Base-by-base conservation (phyloP, 2,888 invertebrate species). In the Stenodera caucasica region DNA sequence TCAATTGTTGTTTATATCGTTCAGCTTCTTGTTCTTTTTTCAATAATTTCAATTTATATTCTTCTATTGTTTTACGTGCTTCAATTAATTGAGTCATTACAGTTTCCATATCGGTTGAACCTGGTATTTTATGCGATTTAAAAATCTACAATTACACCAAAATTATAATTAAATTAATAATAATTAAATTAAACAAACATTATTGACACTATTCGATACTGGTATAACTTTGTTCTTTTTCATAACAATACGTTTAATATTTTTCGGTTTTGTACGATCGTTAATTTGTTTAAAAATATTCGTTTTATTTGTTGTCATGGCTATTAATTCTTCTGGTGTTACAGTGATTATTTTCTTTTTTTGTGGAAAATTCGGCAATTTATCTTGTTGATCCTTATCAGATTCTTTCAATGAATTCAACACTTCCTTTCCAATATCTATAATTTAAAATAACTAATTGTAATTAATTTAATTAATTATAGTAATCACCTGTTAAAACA, bases 371-470 rank as follows among this genome's bases (percentile, higher is more conserved):
- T 67, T 62, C 30, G 51, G 21, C 21, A 49, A 21, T 61, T 53
- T 49, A 57, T 77, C 71, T 51, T 77, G 64, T 45, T 15, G 15
- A 15, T 37, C 52, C 14, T 55, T 76, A 73, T 70, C 83, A 65
- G 73, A 62, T 21, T 75, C 71, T 72, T 82, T 83, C 2, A 84
- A 81, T 8, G 82, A 78, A 73, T 90, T 89, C 68, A 92, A 78
- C 68, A 91, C 87, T 72, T 91, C 81, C 73, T 90, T 91, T 11
- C 92, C 92, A 4, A 90, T 90, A 73, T 92, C 92, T 84, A 79
- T 6, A 18, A 29, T 15, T 40, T 63, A 68, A 67, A 45, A 60
- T 54, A 53, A 56, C 23, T 26, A 55, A 21, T 26, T 26, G 26
- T 26, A n/a, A n/a, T n/a, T n/a, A n/a, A n/a, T n/a, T n/a, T 26